Percentiles rank a stretch among this genome's conserved stretches.
Conservation (phyloP, 2,888 invertebrate species). For the Megastigmus dorsalis region DNA sequence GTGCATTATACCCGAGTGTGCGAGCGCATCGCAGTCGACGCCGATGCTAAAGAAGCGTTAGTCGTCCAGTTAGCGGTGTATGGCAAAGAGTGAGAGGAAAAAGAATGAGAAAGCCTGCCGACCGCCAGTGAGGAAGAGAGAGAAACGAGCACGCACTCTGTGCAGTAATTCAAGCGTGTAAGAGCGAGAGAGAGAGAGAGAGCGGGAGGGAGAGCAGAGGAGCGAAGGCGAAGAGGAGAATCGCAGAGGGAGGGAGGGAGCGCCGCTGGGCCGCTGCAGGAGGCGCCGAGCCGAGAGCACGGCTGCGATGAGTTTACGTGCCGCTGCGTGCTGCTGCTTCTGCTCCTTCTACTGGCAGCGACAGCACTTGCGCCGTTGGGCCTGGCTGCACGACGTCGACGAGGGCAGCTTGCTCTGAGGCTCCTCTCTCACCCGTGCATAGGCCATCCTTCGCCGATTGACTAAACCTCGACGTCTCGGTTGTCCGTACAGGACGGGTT, state of each 20-base stretch:
- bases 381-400: slow-evolving; percentile 15
- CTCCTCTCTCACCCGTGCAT: no score
- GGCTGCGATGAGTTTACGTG: slow-evolving; percentile 35
- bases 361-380: slow-evolving; percentile 1
- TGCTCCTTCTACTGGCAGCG: slow-evolving; percentile 12
- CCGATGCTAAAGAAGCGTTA: background rate
- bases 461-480: background rate
- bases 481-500: slow-evolving; percentile 75
- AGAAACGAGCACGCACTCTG: background rate
- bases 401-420: background rate
- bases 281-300: background rate
- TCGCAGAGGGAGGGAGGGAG: background rate
- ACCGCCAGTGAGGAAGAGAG: background rate
- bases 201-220: background rate
- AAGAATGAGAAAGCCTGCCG: background rate
- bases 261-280: slow-evolving; percentile 11
- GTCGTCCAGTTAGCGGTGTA: background rate
- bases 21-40: background rate
- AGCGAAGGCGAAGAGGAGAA: background rate
- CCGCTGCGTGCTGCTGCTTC: slow-evolving; percentile 10
- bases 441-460: background rate
- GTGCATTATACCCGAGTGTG: no score
- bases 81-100: background rate
- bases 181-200: background rate
- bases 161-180: no score